Evolutionary conservation across 2,888 invertebrate species (phyloP), one percentile per base, ranked within the genome.

Genomic region (Lasioglossum oenotherae): DNA sequence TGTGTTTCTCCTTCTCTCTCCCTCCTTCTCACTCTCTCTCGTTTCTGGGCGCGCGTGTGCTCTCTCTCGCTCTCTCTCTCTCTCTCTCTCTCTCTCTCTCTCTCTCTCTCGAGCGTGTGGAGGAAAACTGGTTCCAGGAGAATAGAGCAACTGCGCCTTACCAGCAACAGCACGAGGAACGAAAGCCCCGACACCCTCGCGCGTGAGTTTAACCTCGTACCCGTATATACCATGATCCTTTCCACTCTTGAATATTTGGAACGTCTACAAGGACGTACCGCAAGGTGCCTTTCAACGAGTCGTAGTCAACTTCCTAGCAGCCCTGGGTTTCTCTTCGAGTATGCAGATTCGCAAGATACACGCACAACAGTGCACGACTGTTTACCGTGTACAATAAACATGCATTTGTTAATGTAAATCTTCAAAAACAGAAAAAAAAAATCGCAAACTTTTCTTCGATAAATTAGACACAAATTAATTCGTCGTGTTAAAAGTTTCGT

Each of bases 51-150:
- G 76, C 79, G 53, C 85, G 71, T 76, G 57, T 85, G 60, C 84
- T 86, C 85, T 82, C 31, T 80, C 78, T 77, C 64, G 69, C 64
- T 74, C 67, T 31, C 31, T 31, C 31, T 31, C 31, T 31, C 44
- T 80, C 76, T 72, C 80, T 80, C 78, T 77, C 57, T 53, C 19
- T 35, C 19, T 2, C 31, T 31, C 64, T 31, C 64, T 49, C 49
- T 49, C 49, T 49, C 67, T 87, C 82, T 82, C 69, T 71, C 73
- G 79, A 79, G 86, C 85, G 90, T 90, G 91, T 90, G 88, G 92
- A 95, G 93, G 94, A 94, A 94, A 94, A 95, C 95, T 95, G 95
- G 95, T 95, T 95, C 93, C 94, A 93, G 92, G 89, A 93, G 94
- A 94, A 94, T 94, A 94, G 94, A 94, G 93, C 93, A 94, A 93